A percentile compares a stretch with the other conserved stretches of the same genome.
phyloP scores from a whole-genome alignment of 2,888 invertebrate species.

The Hypomecis atomaria region DNA sequence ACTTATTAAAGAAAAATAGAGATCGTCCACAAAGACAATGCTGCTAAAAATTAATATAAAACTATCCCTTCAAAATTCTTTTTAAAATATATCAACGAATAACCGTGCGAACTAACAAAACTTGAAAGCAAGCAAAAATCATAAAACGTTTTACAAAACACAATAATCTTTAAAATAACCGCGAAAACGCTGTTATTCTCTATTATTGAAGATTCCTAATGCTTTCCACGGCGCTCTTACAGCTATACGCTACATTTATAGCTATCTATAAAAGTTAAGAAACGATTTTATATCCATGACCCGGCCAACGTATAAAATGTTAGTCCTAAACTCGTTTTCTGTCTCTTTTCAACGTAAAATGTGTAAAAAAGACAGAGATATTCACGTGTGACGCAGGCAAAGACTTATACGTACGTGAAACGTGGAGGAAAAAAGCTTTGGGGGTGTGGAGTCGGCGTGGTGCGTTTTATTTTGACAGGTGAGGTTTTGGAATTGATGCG shows the following conservation, averaged over 20 bases:
- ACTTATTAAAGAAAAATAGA: too few species aligned
- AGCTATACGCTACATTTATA: constrained; percentile 52
- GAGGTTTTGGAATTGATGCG: neutral
- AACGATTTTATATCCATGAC: constrained; percentile 85
- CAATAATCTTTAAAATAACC: constrained; percentile 59
- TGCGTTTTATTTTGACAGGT: constrained; percentile 28
- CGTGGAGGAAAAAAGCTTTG: constrained; percentile 57
- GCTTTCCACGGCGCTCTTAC: constrained; percentile 58
- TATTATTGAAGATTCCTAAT: constrained; percentile 77
- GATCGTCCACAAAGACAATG: too few species aligned
- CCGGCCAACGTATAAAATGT: constrained; percentile 85
- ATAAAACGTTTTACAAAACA: constrained; percentile 40
- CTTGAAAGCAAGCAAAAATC: constrained; percentile 23
- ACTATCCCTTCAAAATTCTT: neutral
- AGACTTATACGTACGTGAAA: constrained; percentile 67
- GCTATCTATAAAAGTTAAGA: constrained; percentile 64
- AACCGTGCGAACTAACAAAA: constrained; percentile 5
- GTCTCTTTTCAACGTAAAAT: constrained; percentile 59
- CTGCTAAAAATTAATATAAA: neutral
- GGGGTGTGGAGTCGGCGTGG: constrained; percentile 57
- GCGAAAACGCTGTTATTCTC: constrained; percentile 70
- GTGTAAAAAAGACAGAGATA: constrained; percentile 62
- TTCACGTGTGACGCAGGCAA: constrained; percentile 75
- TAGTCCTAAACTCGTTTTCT: constrained; percentile 74
- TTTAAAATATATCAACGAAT: too few species aligned